Base-by-base conservation (phyloP, 2,797 vertebrate species). In the Rhynchonycteris naso region DNA sequence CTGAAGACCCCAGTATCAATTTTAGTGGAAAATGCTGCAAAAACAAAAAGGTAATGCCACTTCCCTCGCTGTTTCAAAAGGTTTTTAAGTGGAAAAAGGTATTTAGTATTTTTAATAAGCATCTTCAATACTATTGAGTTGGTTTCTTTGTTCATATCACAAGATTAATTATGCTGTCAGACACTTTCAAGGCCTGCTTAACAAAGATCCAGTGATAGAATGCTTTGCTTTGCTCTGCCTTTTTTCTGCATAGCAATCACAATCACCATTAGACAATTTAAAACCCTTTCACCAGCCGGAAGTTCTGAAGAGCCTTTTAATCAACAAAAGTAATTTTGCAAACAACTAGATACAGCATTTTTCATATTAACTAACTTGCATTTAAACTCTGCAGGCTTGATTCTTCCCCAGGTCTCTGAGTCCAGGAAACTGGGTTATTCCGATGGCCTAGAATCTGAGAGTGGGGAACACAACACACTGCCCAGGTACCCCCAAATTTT, bases 131-230 rank as follows among this genome's bases (percentile, higher is more conserved):
- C 99, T 99, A 99, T 99, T 99, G 99, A 99, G 99, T 99, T 98
- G 99, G 99, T 99, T 99, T 99, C 99, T 99, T 99, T 99, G 99
- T 99, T 99, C 99, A 99, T 99, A 99, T 99, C 99, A 99, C 99
- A 99, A 99, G 99, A 99, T 99, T 99, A 99, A 99, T 99, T 99
- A 99, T 99, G 99, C 99, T 99, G 99, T 99, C 99, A 99, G 99
- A 98, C 98, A 99, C 99, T 99, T 99, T 99, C 99, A 99, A 99
- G 99, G 99, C 99, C 99, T 99, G 99, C 99, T 99, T 99, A 99
- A 99, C 99, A 99, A 99, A 99, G 99, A 99, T 99, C 99, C 99
- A 99, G 99, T 99, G 99, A 99, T 99, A 99, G 99, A 99, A 99
- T 99, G 99, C 99, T 98, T 98, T 99, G 99, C 99, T 99, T 99